Evolutionary conservation across 2,113 vertebrate species (phyloP).

Genomic region (Egretta garzetta): DNA sequence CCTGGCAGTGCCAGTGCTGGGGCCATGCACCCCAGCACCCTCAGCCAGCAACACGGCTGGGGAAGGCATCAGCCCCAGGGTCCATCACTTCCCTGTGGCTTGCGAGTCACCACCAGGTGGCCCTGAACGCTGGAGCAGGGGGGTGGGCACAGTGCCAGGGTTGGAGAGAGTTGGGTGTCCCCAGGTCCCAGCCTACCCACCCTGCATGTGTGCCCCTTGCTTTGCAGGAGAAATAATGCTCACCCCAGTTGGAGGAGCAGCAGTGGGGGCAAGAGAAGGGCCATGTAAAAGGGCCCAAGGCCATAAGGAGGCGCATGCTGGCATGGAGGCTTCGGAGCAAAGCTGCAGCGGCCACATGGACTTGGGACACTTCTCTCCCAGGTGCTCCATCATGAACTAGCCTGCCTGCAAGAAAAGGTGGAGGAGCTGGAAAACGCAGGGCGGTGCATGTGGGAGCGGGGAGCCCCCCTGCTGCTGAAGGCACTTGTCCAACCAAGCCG

Average conservation of each 20-base stretch:
- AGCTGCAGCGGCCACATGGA: no score
- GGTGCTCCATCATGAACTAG: not conserved
- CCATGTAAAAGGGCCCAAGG: not conserved
- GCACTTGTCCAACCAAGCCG: not conserved
- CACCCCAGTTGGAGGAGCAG: not conserved
- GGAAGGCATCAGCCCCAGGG: no score
- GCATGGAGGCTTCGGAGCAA: not conserved
- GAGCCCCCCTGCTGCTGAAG: not conserved
- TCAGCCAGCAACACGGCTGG: not conserved
- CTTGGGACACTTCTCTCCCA: not conserved
- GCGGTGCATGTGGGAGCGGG: accelerated
- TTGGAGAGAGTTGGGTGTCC: not conserved
- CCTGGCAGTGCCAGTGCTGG: not conserved
- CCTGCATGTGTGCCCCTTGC: no score
- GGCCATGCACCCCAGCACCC: not conserved
- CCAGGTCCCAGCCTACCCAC: not conserved
- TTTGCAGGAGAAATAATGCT: not conserved
- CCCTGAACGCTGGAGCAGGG: not conserved
- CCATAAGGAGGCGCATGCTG: not conserved
- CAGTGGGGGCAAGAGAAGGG: not conserved
- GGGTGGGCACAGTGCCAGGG: not conserved
- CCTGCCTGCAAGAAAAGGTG: not conserved
- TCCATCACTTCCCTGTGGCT: not conserved
- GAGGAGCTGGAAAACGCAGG: not conserved
- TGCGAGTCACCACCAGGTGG: not conserved